A percentile compares a stretch with the other conserved stretches of the same genome.
Conservation (phyloP, 2,888 invertebrate genomes). For the Platyscelio sp. region DNA sequence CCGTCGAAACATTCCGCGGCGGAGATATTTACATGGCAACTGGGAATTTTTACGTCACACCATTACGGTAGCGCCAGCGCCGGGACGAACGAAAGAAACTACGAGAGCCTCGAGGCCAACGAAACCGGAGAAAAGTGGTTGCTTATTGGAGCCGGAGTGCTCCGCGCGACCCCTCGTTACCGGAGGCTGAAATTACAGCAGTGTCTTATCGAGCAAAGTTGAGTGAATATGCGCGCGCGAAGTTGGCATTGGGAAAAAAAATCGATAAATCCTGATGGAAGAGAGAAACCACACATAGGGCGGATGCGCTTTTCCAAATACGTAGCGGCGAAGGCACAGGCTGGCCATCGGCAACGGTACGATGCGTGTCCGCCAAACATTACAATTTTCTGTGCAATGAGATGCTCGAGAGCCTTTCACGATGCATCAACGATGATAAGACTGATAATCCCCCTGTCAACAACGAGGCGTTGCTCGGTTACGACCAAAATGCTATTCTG, state of each 20-base stretch:
- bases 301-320: constrained; percentile 38
- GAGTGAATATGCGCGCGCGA: constrained; percentile 56
- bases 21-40: background rate
- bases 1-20: constrained; percentile 27
- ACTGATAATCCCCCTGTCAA: constrained; percentile 65
- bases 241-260: constrained; percentile 54
- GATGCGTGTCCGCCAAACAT: constrained; percentile 56
- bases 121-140: constrained; percentile 65
- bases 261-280: constrained; percentile 71
- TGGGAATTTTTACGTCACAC: no score
- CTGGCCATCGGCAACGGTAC: constrained; percentile 27
- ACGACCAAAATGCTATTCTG: constrained; percentile 25
- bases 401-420: constrained; percentile 46
- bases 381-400: constrained; percentile 56
- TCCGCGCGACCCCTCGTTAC: constrained; percentile 56
- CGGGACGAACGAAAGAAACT: background rate
- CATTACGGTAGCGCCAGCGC: constrained; percentile 9
- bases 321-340: constrained; percentile 19
- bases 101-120: constrained; percentile 33
- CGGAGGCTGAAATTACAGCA: constrained; percentile 68
- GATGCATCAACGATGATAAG: constrained; percentile 60
- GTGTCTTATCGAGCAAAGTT: constrained; percentile 74
- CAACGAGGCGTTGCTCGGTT: constrained; percentile 50
- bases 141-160: constrained; percentile 68
- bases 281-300: constrained; percentile 30